Conservation (phyloP, 2,797 vertebrate species). For the Rhynchonycteris naso region DNA sequence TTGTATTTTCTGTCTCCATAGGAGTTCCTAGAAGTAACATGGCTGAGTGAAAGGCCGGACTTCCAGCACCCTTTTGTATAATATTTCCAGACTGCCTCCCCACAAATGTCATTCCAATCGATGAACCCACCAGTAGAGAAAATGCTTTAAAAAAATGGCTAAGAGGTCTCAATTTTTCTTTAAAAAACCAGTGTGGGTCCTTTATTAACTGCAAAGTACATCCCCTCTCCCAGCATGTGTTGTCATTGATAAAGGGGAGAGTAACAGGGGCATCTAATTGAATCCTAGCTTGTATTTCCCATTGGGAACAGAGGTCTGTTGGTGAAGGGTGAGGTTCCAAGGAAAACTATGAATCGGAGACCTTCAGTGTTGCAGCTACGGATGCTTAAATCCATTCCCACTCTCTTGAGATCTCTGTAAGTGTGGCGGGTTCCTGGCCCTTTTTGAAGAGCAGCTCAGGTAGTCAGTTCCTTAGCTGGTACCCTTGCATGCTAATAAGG, state of each 20-base stretch:
- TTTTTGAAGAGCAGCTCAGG: background rate
- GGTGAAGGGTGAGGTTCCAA: background rate
- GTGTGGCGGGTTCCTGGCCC: background rate
- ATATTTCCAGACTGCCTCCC: background rate
- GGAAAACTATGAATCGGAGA: background rate
- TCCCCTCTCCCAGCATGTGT: background rate
- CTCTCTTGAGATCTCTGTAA: background rate
- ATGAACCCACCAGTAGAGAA: background rate
- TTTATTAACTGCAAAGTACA: background rate
- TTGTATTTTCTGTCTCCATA: background rate
- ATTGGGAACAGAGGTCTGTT: background rate
- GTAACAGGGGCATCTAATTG: background rate
- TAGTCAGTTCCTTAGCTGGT: background rate
- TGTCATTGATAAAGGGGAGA: background rate
- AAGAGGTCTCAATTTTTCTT: background rate
- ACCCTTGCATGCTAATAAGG: background rate
- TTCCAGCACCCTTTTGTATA: background rate
- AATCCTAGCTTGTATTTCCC: background rate
- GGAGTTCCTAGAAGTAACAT: background rate
- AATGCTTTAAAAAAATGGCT: background rate
- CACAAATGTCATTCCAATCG: background rate
- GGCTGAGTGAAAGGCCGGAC: background rate
- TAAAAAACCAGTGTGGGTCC: background rate
- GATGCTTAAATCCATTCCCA: background rate
- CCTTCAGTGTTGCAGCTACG: background rate